phyloP scores from a whole-genome alignment of 2,888 invertebrate genomes.

The Drosophila emarginata region DNA sequence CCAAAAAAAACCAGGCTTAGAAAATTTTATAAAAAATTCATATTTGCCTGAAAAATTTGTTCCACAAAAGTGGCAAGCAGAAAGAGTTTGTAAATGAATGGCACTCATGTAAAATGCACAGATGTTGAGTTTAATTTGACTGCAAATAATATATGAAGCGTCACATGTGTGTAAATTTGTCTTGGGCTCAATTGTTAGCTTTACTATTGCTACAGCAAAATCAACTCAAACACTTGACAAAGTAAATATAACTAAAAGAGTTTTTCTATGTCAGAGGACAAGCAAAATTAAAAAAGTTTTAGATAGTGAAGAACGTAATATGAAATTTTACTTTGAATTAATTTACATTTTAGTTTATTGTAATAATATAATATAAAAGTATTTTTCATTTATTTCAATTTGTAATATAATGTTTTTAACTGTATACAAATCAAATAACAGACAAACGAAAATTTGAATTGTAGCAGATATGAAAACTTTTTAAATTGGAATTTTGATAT shows the following conservation, averaged over 20 bases:
- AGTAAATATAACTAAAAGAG: not conserved
- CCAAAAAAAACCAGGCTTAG: conserved; percentile 2
- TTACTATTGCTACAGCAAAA: conserved; percentile 33
- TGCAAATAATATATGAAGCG: conserved; percentile 72
- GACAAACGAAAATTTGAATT: no score
- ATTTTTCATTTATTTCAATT: no score
- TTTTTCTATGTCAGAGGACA: conserved; percentile 59
- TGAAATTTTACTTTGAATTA: no score
- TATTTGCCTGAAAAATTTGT: conserved; percentile 69
- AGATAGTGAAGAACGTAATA: conserved; percentile 49
- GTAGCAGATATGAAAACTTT: no score
- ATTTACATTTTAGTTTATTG: no score
- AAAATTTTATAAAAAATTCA: conserved; percentile 74
- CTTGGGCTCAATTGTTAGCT: conserved; percentile 60
- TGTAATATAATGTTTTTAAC: no score
- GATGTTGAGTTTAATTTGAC: conserved; percentile 74
- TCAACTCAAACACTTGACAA: conserved; percentile 70
- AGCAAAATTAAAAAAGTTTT: conserved; percentile 52
- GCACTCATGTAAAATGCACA: conserved; percentile 65
- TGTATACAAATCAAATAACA: no score
- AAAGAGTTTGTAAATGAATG: conserved; percentile 1
- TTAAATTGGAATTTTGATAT: no score
- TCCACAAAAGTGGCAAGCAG: conserved; percentile 36
- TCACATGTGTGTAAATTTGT: conserved; percentile 48
- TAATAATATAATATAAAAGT: no score